Evolutionary conservation across 30 jellyfish, hydroid and myxozoan genomes (phyloP).

Genomic region (Aurelia sp.): DNA sequence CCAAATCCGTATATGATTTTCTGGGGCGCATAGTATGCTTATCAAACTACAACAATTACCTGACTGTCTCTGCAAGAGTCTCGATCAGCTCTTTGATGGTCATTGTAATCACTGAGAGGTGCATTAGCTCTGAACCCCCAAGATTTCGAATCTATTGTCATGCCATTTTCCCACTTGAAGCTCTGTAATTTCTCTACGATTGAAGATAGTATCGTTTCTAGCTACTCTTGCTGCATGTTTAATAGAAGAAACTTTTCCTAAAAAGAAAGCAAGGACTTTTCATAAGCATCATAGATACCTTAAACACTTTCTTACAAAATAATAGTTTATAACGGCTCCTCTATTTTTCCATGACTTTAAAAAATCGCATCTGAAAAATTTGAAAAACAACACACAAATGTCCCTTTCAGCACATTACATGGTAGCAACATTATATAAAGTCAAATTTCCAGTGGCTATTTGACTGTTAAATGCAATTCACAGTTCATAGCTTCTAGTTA

Average conservation of each 20-base stretch:
- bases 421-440: no score
- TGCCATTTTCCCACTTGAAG: constrained; percentile 95
- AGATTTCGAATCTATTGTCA: constrained; percentile 91
- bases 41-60: constrained; percentile 34
- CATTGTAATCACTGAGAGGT: constrained; percentile 64
- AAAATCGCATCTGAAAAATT: no score
- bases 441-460: no score
- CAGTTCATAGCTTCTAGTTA: no score
- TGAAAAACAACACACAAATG: no score
- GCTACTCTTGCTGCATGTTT: neutral
- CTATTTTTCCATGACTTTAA: no score
- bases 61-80: constrained; percentile 73
- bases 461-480: no score
- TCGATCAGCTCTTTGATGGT: constrained; percentile 65
- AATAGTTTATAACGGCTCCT: no score
- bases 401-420: no score
- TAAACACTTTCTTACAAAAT: no score
- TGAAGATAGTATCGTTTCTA: neutral
- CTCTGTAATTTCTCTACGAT: constrained; percentile 54
- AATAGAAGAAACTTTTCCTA: neutral
- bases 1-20: no score
- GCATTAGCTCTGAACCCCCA: constrained; percentile 97
- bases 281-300: no score
- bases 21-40: neutral
- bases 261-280: neutral